Percentiles rank a stretch among this genome's conserved stretches.
phyloP scores from a whole-genome alignment of 2,797 vertebrate genomes.

The Rousettus madagascariensis region DNA sequence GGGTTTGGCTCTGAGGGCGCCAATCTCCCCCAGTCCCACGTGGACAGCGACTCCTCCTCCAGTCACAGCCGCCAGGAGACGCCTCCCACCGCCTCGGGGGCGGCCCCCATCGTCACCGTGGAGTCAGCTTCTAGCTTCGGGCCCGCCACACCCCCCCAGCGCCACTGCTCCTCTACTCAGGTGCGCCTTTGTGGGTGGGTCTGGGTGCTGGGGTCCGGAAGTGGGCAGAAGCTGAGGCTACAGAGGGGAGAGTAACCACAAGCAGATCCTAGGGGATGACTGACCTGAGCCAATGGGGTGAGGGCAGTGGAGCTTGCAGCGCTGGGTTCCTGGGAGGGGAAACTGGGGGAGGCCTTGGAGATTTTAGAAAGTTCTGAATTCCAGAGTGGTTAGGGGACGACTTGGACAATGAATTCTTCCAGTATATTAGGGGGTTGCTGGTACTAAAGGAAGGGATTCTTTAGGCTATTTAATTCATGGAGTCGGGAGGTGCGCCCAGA shows the following conservation, averaged over 20 bases:
- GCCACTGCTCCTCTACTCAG: conserved; percentile 68
- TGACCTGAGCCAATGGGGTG: background rate
- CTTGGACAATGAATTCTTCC: background rate
- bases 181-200: conserved; percentile 58
- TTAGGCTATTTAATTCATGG: background rate
- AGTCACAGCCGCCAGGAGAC: conserved; percentile 93
- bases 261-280: background rate
- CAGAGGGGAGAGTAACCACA: background rate
- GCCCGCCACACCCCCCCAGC: conserved; percentile 71
- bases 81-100: conserved; percentile 89
- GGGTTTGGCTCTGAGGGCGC: conserved; percentile 31
- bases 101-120: conserved; percentile 88
- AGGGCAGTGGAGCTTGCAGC: background rate
- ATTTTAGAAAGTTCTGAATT: background rate
- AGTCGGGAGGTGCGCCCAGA: background rate
- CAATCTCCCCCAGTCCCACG: conserved; percentile 88
- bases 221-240: background rate
- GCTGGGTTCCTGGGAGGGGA: background rate
- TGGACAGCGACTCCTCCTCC: conserved; percentile 94
- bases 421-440: background rate
- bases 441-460: background rate
- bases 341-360: background rate
- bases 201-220: background rate
- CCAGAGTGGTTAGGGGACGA: background rate
- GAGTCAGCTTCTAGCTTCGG: conserved; percentile 93